phyloP scores from a whole-genome alignment of 2,113 vertebrate species.

The Oryzias woworae region DNA sequence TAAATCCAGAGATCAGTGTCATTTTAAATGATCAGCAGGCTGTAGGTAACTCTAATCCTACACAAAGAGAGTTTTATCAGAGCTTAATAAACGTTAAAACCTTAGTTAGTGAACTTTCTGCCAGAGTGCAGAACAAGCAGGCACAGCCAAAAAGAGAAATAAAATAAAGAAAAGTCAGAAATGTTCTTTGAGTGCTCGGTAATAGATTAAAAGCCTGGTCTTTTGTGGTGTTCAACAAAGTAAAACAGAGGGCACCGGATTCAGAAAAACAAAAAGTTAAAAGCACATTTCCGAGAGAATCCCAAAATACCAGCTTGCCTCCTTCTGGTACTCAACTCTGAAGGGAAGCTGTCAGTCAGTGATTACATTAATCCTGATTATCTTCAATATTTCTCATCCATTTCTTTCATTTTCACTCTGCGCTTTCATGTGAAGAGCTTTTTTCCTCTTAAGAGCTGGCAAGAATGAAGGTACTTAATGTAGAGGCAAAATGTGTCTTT shows the following conservation, averaged over 20 bases:
- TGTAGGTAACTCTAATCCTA: too few species aligned
- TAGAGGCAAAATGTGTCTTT: constrained; percentile 21
- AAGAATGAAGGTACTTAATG: constrained; percentile 22
- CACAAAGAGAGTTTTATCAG: too few species aligned
- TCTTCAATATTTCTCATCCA: constrained; percentile 6
- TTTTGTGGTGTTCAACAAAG: constrained; percentile 9
- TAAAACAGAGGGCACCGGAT: not conserved
- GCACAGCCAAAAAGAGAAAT: not conserved
- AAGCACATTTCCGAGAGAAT: constrained; percentile 1
- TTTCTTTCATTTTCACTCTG: constrained; percentile 9
- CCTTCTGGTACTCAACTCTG: not conserved
- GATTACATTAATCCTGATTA: constrained; percentile 12
- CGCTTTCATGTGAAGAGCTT: constrained; percentile 13
- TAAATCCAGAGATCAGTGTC: too few species aligned
- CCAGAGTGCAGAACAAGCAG: constrained; percentile 8
- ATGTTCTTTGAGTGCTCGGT: constrained; percentile 38
- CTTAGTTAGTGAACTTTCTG: too few species aligned
- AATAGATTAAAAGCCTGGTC: constrained; percentile 54
- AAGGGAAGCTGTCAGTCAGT: constrained; percentile 1
- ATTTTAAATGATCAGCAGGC: too few species aligned
- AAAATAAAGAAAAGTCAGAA: constrained; percentile 4
- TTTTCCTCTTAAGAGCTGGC: constrained; percentile 24
- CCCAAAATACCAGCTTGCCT: not conserved
- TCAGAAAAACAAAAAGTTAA: constrained; percentile 5
- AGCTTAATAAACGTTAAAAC: too few species aligned